A percentile compares a stretch with the other conserved stretches of the same genome.
These are phyloP conservation scores for Piaya cayana DNA, from an alignment of 2,113 vertebrate genomes.

Conservation along the genomic window DNA sequence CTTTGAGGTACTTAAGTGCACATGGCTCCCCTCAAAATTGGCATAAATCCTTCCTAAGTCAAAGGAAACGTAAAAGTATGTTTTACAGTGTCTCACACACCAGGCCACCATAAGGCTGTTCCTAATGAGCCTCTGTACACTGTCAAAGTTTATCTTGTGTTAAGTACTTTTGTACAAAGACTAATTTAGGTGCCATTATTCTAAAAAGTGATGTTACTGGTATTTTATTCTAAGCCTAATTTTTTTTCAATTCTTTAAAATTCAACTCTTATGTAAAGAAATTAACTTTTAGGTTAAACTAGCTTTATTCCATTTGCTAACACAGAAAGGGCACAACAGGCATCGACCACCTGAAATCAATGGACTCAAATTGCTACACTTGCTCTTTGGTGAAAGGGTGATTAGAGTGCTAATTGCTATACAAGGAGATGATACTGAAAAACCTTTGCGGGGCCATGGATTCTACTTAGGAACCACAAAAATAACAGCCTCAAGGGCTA, in stretches of 20 bases:
- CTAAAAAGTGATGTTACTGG: neutral
- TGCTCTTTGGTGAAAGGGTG: conserved; percentile 52
- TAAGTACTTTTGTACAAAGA: conserved; percentile 23
- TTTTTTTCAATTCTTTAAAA: conserved; percentile 42
- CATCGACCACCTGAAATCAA: conserved; percentile 30
- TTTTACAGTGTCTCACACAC: neutral
- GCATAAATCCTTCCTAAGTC: neutral
- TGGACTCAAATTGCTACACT: conserved; percentile 37
- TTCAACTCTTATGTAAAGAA: conserved; percentile 16
- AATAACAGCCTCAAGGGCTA: neutral
- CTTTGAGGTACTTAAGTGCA: conserved; percentile 23
- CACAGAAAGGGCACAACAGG: neutral
- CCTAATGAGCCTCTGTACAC: conserved; percentile 43
- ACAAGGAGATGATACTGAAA: neutral
- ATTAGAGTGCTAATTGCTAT: neutral
- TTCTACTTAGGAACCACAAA: neutral
- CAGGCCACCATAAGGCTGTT: conserved; percentile 23
- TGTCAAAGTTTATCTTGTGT: conserved; percentile 15
- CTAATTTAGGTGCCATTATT: conserved; percentile 23
- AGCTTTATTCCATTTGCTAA: conserved; percentile 47
- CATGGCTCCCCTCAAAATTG: conserved; percentile 29
- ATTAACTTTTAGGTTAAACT: conserved; percentile 31
- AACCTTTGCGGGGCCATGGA: neutral
- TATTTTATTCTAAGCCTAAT: conserved; percentile 18
- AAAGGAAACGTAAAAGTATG: neutral